Base-by-base conservation (phyloP, 2,888 invertebrate species). In the Temnothorax ravouxi region DNA sequence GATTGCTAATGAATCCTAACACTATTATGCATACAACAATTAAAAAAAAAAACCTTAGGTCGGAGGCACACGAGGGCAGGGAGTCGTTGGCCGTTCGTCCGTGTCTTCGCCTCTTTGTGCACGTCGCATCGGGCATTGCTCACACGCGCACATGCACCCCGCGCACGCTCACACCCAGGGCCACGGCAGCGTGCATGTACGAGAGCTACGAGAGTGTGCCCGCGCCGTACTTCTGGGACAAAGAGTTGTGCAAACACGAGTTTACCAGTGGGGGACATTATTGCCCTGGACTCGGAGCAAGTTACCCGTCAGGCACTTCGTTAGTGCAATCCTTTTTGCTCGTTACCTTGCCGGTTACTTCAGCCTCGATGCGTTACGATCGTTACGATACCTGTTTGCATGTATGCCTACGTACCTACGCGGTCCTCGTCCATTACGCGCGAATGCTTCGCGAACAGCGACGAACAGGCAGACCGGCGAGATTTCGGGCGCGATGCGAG, bases 1-100 rank as follows among this genome's bases (percentile, higher is more conserved):
- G 95, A 95, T 95, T 95, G 95, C 95, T 95, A 95, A 95, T 95
- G 95, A 95, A 95, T 93, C 93, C 95, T 95, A 95, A 95, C 92
- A 91, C 93, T 94, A 93, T 95, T 95, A 95, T 93, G 93, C 93
- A 94, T 94, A 92, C 93, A 93, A 94, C 94, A 93, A 93, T 92
- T 87, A 89, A 89, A 91, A 92, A n/a, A n/a, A 93, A 90, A 93
- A 90, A 92, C 92, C 91, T 93, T 93, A 93, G 91, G 89, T 91
- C 91, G 84, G 88, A 87, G 83, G 29, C 29, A 29, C 88, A 87
- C 82, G 84, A 84, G 88, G 88, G 88, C 90, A 90, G 88, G n/a
- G 88, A 88, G 90, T 90, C 90, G 88, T 88, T 89, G 90, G 88
- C 89, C 92, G 86, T 86, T 83, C 87, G 89, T 76, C 81, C 88